Percentiles rank a stretch among this genome's conserved stretches.
Evolutionary conservation across 2,797 vertebrate species (phyloP).

Genomic region (Oreortyx pictus): DNA sequence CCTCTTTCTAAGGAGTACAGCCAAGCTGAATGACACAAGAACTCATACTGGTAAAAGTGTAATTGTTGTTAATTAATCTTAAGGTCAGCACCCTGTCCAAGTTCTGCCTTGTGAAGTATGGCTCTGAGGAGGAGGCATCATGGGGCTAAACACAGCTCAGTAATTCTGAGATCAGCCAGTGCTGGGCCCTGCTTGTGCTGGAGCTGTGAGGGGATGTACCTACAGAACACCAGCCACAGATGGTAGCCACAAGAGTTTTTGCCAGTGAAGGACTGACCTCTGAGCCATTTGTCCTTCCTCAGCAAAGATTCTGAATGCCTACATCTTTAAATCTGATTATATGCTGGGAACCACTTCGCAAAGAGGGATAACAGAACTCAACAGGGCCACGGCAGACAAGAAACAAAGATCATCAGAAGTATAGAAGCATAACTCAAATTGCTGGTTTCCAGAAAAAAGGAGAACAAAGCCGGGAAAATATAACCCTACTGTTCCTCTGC

Average conservation of each 20-base stretch:
- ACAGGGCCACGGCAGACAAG: not conserved
- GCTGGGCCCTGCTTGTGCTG: not conserved
- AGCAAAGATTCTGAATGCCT: rapidly evolving
- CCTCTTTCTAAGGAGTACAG: not conserved
- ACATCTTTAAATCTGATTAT: rapidly evolving
- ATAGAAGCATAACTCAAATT: not conserved
- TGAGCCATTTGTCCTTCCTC: not conserved
- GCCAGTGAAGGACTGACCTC: not conserved
- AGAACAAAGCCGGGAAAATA: not conserved
- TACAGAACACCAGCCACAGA: not conserved
- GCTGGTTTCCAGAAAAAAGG: not conserved
- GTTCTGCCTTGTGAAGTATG: not conserved
- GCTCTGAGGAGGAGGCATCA: not conserved
- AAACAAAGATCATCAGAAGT: not conserved
- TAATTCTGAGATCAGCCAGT: not conserved
- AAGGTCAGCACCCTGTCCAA: rapidly evolving
- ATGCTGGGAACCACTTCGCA: not conserved
- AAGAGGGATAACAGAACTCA: not conserved
- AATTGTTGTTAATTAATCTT: not conserved
- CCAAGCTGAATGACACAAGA: not conserved
- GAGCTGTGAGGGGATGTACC: not conserved
- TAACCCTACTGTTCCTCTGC: not conserved
- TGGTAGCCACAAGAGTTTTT: not conserved
- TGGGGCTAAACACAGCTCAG: not conserved
- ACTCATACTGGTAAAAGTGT: rapidly evolving